Conservation (phyloP, 1,140 invertebrate genomes). For the Calliopsis andreniformis region DNA sequence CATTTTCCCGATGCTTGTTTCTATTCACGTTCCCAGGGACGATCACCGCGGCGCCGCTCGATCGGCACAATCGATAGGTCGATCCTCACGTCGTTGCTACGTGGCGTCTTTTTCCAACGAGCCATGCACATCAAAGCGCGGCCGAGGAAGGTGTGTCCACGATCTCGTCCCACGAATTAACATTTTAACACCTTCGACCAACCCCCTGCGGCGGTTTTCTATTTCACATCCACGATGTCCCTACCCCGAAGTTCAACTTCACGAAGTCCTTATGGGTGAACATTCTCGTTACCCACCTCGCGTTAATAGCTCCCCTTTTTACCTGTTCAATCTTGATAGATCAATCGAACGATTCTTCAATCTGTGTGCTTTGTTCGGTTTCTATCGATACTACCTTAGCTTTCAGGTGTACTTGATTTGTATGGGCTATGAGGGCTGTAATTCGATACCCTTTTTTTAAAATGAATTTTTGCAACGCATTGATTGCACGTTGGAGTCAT, state of each 20-base stretch:
- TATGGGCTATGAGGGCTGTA: too few relatives aligned
- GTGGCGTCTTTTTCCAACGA: constrained; percentile 10
- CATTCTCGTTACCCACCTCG: too few relatives aligned
- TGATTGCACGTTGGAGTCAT: too few relatives aligned
- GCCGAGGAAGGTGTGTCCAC: not conserved
- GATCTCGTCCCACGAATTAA: constrained; percentile 3
- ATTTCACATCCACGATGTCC: not conserved
- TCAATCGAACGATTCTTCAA: not conserved
- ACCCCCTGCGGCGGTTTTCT: not conserved
- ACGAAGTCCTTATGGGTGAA: too few relatives aligned
- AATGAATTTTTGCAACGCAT: too few relatives aligned
- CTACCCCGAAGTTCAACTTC: too few relatives aligned
- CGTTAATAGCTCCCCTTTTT: too few relatives aligned
- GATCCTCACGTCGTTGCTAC: constrained; percentile 11
- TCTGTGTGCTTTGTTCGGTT: too few relatives aligned
- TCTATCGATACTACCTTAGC: too few relatives aligned
- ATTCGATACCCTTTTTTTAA: too few relatives aligned
- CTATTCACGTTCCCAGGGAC: not conserved
- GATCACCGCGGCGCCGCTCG: not conserved
- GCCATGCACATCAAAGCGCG: not conserved
- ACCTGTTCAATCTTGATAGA: too few relatives aligned
- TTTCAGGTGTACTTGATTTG: too few relatives aligned
- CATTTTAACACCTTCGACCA: not conserved
- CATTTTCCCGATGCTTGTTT: not conserved
- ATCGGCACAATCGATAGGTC: not conserved